Conservation (phyloP, 1,140 invertebrate genomes). For the Mamestra configurata region DNA sequence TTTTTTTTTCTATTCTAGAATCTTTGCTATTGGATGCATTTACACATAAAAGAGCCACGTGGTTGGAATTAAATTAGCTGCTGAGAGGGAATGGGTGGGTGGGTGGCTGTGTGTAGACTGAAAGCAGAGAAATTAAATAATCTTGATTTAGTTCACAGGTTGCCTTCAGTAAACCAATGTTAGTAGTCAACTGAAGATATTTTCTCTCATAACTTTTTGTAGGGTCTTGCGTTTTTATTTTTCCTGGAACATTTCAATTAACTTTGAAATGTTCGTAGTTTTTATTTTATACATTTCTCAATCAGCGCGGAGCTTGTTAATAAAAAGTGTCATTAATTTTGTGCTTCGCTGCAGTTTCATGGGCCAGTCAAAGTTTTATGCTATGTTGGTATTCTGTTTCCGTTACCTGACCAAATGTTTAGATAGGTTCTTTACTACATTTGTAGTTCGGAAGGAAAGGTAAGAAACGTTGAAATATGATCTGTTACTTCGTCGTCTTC, state of each 20-base stretch:
- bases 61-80: background rate
- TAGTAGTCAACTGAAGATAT: too few relatives aligned
- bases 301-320: background rate
- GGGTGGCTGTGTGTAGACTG: background rate
- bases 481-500: background rate
- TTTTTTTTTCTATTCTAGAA: too few relatives aligned
- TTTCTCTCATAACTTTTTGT: too few relatives aligned
- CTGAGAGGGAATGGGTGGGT: background rate
- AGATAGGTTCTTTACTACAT: background rate
- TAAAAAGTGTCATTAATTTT: slow-evolving; percentile 30
- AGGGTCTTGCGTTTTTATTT: background rate
- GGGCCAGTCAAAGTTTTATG: background rate
- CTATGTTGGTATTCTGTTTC: background rate
- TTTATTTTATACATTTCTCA: slow-evolving; percentile 15
- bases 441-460: background rate
- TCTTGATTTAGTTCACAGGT: too few relatives aligned
- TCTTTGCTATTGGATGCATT: background rate
- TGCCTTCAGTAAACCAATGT: too few relatives aligned
- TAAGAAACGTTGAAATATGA: background rate
- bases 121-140: background rate
- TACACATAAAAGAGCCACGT: background rate
- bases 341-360: background rate
- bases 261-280: slow-evolving; percentile 3
- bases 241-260: background rate
- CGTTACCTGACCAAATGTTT: background rate